Percentiles rank a stretch among this genome's conserved stretches.
These are phyloP conservation scores for Tinea pellionella DNA, from an alignment of 2,888 invertebrate genomes.

Conservation along the genomic window DNA sequence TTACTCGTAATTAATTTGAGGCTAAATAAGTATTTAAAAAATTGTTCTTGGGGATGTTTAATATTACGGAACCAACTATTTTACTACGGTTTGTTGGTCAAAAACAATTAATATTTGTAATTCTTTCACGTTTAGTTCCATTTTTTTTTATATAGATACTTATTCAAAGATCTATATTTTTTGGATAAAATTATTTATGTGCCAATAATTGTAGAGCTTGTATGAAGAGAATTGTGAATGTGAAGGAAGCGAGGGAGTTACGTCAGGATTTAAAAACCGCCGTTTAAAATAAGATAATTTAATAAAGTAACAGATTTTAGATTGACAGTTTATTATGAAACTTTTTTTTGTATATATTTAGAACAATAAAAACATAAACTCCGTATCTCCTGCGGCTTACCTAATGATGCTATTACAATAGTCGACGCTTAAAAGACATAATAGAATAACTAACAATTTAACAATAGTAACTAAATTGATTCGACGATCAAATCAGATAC, in stretches of 20 bases:
- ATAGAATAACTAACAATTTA: too few relatives aligned
- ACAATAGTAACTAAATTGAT: too few relatives aligned
- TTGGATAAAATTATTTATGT: too few relatives aligned
- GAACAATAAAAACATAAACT: conserved; percentile 49
- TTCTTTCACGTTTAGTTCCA: too few relatives aligned
- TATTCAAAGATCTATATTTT: too few relatives aligned
- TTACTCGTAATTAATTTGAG: conserved; percentile 27
- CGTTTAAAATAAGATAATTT: not conserved
- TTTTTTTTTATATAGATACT: too few relatives aligned
- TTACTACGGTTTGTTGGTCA: conserved; percentile 30
- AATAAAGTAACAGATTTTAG: not conserved
- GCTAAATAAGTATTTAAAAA: conserved; percentile 36
- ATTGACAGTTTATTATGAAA: not conserved
- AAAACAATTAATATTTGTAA: conserved; percentile 23
- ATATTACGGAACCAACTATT: conserved; percentile 40
- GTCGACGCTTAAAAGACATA: too few relatives aligned
- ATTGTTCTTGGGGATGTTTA: conserved; percentile 32
- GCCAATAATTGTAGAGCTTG: too few relatives aligned
- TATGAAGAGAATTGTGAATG: too few relatives aligned
- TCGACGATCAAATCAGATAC: too few relatives aligned
- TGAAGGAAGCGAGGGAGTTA: too few relatives aligned
- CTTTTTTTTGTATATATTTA: not conserved
- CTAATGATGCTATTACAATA: conserved; percentile 49
- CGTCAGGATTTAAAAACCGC: not conserved
- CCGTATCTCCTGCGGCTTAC: conserved; percentile 58